Evolutionary conservation across 2,113 vertebrate genomes (phyloP).

Genomic region (Oceanites oceanicus): DNA sequence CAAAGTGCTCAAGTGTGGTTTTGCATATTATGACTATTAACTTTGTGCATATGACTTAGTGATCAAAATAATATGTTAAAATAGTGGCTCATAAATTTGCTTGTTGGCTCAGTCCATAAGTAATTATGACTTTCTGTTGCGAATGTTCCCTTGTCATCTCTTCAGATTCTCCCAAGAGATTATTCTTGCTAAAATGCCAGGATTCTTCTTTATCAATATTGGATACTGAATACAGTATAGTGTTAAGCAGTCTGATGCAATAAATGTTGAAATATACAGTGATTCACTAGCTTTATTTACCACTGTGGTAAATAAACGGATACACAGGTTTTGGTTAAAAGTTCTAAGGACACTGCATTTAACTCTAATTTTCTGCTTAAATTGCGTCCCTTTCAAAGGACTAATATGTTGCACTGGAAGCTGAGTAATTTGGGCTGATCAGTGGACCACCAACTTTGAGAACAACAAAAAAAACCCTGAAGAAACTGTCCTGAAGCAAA

Average conservation of each 20-base stretch:
- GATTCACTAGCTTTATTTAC: background rate
- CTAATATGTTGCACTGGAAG: background rate
- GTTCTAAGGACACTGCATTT: background rate
- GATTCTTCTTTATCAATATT: background rate
- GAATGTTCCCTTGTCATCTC: background rate
- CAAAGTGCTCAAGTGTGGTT: background rate
- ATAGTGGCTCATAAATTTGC: background rate
- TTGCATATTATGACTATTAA: background rate
- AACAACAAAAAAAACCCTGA: background rate
- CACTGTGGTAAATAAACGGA: background rate
- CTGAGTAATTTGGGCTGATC: background rate
- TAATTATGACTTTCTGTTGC: background rate
- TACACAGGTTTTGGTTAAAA: background rate
- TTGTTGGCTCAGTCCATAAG: background rate
- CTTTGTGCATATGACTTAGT: background rate
- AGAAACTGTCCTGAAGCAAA: background rate
- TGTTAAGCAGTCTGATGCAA: background rate
- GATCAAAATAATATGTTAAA: background rate
- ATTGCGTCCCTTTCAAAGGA: background rate
- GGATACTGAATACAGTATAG: background rate
- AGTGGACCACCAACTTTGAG: background rate
- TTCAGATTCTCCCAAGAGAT: background rate
- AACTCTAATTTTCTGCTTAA: background rate
- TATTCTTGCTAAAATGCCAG: background rate
- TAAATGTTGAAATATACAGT: background rate